These are phyloP conservation scores for Gracilinanus agilis DNA, from an alignment of 2,113 vertebrate species.

Conservation along the genomic window DNA sequence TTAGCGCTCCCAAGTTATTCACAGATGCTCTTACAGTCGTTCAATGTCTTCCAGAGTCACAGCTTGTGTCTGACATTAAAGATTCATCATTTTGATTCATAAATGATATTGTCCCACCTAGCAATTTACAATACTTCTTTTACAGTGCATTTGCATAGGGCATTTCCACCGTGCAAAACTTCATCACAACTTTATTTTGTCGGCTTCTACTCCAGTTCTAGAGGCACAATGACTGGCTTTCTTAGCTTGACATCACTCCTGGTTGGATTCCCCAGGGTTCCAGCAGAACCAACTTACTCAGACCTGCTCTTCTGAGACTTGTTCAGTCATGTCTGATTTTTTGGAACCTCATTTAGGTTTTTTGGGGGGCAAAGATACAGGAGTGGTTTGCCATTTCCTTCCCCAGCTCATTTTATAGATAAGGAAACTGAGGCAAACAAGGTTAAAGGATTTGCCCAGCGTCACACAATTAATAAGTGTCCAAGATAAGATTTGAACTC, in stretches of 20 bases:
- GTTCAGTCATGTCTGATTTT: no score
- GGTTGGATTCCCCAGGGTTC: neutral
- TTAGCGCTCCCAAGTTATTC: neutral
- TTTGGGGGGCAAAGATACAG: no score
- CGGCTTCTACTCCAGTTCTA: neutral
- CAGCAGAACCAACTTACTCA: neutral
- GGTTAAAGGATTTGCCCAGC: no score
- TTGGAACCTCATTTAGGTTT: no score
- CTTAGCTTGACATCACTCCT: neutral
- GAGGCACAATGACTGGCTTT: neutral
- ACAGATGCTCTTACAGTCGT: neutral
- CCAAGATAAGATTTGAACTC: no score
- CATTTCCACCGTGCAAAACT: neutral
- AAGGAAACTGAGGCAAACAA: no score
- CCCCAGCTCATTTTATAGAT: no score
- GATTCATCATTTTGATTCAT: neutral
- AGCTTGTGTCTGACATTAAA: neutral
- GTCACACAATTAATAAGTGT: no score
- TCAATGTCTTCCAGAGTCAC: neutral
- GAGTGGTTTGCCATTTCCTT: no score
- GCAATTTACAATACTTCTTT: neutral
- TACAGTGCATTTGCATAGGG: neutral
- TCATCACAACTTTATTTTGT: neutral
- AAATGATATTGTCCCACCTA: neutral
- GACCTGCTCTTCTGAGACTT: neutral